A percentile compares a stretch with the other conserved stretches of the same genome.
Evolutionary conservation across 2,797 vertebrate genomes (phyloP).

Genomic region (Adelosebastes latens): DNA sequence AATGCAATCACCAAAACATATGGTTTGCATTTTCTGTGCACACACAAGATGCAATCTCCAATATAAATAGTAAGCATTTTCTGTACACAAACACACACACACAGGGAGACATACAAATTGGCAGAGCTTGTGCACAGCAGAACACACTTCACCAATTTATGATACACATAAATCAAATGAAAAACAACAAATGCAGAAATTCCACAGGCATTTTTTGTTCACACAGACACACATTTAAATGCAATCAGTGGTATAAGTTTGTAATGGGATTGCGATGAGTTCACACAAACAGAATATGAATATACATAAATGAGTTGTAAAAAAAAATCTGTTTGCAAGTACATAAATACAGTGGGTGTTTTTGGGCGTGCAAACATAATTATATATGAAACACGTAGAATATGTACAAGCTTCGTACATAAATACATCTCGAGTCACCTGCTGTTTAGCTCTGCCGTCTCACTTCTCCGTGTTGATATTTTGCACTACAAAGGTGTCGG

Average conservation of each 20-base stretch:
- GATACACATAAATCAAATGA: slow-evolving; percentile 24
- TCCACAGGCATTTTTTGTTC: neutral
- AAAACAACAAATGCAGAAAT: slow-evolving; percentile 12
- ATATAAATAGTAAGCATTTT: slow-evolving; percentile 46
- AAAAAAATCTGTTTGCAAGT: neutral
- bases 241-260: neutral
- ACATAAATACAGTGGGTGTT: neutral
- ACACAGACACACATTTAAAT: slow-evolving; percentile 17
- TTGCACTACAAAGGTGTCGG: slow-evolving; percentile 46
- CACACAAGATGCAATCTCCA: slow-evolving; percentile 8
- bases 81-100: neutral
- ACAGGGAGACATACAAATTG: neutral
- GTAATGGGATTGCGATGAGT: neutral
- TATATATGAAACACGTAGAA: neutral
- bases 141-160: neutral
- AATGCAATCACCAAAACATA: slow-evolving; percentile 48
- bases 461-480: slow-evolving; percentile 20
- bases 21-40: slow-evolving; percentile 36
- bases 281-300: neutral
- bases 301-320: neutral
- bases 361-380: neutral
- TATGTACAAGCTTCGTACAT: neutral
- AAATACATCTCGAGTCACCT: slow-evolving; percentile 1
- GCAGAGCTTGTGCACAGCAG: neutral
- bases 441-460: slow-evolving; percentile 28